Evolutionary conservation across 2,888 invertebrate genomes (phyloP).

Genomic region (Hypomecis punctinalis): DNA sequence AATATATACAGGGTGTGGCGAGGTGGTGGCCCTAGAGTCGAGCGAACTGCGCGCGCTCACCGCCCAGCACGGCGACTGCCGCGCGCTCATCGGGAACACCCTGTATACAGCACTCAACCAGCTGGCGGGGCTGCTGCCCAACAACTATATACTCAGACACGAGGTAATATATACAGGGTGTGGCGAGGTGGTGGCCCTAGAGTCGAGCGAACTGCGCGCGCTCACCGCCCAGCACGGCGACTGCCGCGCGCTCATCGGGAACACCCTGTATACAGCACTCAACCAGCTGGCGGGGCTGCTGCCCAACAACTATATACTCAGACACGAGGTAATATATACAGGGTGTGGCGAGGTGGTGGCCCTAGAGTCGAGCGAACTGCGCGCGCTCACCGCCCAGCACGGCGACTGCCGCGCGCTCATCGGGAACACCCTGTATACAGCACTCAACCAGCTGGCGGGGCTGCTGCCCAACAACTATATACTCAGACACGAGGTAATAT

Average conservation of each 20-base stretch:
- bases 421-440: slow-evolving; percentile 47
- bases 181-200: slow-evolving; percentile 51
- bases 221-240: slow-evolving; percentile 36
- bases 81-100: slow-evolving; percentile 35
- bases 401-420: slow-evolving; percentile 32
- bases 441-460: slow-evolving; percentile 57
- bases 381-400: too few relatives aligned
- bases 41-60: slow-evolving; percentile 34
- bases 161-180: slow-evolving; percentile 52
- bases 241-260: slow-evolving; percentile 32
- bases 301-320: slow-evolving; percentile 66
- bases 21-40: slow-evolving; percentile 54
- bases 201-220: slow-evolving; percentile 37
- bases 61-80: slow-evolving; percentile 29
- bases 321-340: slow-evolving; percentile 60
- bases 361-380: too few relatives aligned
- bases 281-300: slow-evolving; percentile 58
- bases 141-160: slow-evolving; percentile 65
- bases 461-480: slow-evolving; percentile 66
- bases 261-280: slow-evolving; percentile 50
- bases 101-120: slow-evolving; percentile 53
- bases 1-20: neutral
- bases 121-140: slow-evolving; percentile 63
- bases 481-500: slow-evolving; percentile 68
- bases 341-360: too few relatives aligned